Evolutionary conservation across 2,888 invertebrate genomes (phyloP).

Genomic region (Drosophila sordidula): DNA sequence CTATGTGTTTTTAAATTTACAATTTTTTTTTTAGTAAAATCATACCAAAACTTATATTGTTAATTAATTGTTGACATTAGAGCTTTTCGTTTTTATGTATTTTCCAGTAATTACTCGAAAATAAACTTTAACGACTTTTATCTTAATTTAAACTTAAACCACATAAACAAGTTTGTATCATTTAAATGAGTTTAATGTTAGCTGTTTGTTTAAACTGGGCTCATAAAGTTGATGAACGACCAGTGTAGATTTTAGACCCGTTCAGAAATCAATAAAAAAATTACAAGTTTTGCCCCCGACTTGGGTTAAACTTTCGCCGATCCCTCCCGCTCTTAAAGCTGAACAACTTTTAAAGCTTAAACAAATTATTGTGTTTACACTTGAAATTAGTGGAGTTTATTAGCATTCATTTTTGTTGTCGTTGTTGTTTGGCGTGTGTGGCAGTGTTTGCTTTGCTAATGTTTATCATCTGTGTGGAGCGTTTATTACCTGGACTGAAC

Average conservation of each 20-base stretch:
- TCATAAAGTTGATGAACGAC: not conserved
- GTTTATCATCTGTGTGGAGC: constrained; percentile 21
- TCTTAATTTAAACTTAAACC: not conserved
- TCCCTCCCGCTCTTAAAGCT: not conserved
- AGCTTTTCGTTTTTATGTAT: no score
- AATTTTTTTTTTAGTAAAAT: no score
- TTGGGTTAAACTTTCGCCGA: constrained; percentile 2
- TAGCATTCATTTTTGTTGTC: constrained; percentile 9
- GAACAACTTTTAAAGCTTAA: not conserved
- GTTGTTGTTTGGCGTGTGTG: constrained; percentile 15
- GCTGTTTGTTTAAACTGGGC: not conserved
- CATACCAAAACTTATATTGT: no score
- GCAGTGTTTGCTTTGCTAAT: constrained; percentile 18
- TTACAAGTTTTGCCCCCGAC: constrained; percentile 2
- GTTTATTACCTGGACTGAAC: constrained; percentile 83
- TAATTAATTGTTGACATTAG: no score
- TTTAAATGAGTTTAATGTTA: constrained; percentile 5
- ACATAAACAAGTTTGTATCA: constrained; percentile 5
- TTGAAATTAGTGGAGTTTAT: constrained; percentile 27
- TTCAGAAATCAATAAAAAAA: constrained; percentile 24
- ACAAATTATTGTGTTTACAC: constrained; percentile 19
- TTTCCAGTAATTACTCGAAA: not conserved
- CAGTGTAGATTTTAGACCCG: not conserved
- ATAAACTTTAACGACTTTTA: not conserved
- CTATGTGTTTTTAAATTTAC: no score